phyloP scores from a whole-genome alignment of 2,113 vertebrate genomes.

The Dipodomys spectabilis region DNA sequence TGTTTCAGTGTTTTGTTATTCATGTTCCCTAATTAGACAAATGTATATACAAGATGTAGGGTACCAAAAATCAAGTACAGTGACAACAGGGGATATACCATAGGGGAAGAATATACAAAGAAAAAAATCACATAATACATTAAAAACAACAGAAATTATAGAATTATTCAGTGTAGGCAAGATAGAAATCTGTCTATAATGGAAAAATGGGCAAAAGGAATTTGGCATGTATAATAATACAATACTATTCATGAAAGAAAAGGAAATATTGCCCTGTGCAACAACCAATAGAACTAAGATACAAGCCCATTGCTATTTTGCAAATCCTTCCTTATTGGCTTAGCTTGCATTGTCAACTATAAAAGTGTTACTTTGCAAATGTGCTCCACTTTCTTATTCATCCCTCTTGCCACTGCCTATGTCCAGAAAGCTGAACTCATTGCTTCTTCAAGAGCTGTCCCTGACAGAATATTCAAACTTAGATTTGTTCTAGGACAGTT shows the following conservation, averaged over 20 bases:
- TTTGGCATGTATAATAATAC: neutral
- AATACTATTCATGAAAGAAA: neutral
- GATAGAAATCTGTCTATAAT: neutral
- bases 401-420: neutral
- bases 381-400: neutral
- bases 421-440: neutral
- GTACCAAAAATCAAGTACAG: too few species aligned
- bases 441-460: neutral
- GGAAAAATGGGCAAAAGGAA: neutral
- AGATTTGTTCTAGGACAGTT: neutral
- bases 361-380: neutral
- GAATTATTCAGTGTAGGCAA: neutral
- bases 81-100: too few species aligned
- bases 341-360: neutral
- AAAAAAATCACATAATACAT: too few species aligned
- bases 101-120: too few species aligned
- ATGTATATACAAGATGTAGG: too few species aligned
- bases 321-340: neutral
- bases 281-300: neutral
- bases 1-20: too few species aligned
- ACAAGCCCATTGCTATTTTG: neutral
- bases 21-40: too few species aligned
- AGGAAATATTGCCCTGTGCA: neutral
- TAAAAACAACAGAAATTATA: neutral
- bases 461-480: neutral